Conservation (phyloP, 2,888 invertebrate genomes). For the Peribatodes rhomboidaria region DNA sequence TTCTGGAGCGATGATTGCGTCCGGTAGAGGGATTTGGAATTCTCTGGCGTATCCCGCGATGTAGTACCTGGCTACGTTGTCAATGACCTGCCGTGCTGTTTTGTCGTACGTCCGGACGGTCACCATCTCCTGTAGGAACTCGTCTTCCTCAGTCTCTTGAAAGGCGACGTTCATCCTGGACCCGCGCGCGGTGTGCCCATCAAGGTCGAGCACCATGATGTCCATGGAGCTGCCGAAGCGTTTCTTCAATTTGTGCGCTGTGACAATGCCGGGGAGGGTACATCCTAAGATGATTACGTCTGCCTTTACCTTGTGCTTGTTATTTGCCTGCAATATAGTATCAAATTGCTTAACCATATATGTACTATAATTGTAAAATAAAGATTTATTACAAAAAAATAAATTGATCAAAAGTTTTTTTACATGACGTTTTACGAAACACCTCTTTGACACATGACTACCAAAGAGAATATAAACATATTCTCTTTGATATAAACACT, state of each 20-base stretch:
- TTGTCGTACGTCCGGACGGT: conserved; percentile 31
- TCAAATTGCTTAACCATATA: conserved; percentile 55
- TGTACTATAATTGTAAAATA: conserved; percentile 24
- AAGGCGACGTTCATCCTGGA: conserved; percentile 71
- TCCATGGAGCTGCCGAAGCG: conserved; percentile 77
- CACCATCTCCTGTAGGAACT: conserved; percentile 13
- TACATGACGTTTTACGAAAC: conserved; percentile 17
- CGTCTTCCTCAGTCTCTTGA: conserved; percentile 48
- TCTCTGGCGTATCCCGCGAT: conserved; percentile 67
- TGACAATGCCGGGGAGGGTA: conserved; percentile 77
- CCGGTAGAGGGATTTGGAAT: conserved; percentile 69
- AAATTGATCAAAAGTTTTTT: conserved; percentile 20
- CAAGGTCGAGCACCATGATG: conserved; percentile 73
- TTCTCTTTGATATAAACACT: too few relatives aligned
- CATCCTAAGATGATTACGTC: conserved; percentile 80
- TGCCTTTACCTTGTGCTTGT: conserved; percentile 62
- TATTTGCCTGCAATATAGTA: conserved; percentile 31
- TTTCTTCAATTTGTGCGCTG: conserved; percentile 77
- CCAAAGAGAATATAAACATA: too few relatives aligned
- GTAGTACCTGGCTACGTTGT: conserved; percentile 65
- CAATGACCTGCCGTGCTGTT: conserved; percentile 52
- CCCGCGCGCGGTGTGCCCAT: conserved; percentile 36
- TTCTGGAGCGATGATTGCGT: conserved; percentile 62
- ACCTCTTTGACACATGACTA: too few relatives aligned
- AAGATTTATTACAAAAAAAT: conserved; percentile 13